phyloP scores from a whole-genome alignment of 2,888 invertebrate species.

The Mamestra brassicae region DNA sequence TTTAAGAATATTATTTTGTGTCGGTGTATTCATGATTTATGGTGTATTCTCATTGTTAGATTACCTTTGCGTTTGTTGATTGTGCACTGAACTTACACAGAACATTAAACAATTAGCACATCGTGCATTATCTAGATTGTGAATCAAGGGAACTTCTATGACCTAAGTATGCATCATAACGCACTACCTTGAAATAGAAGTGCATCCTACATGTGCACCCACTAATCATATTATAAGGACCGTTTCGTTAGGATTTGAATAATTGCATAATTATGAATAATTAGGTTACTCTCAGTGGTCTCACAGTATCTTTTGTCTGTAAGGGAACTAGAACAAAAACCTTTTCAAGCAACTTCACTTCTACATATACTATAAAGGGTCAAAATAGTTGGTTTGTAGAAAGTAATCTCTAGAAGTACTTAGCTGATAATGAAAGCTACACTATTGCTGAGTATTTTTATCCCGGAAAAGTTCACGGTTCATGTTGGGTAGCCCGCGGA shows the following conservation, averaged over 20 bases:
- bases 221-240: constrained; percentile 42
- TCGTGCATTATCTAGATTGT: constrained; percentile 7
- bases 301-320: too few relatives aligned
- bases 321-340: too few relatives aligned
- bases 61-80: too few relatives aligned
- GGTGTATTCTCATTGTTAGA: background rate
- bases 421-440: too few relatives aligned
- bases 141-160: constrained; percentile 34
- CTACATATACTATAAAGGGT: too few relatives aligned
- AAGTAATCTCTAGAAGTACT: background rate
- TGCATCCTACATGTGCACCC: constrained; percentile 58
- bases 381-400: background rate
- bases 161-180: constrained; percentile 36
- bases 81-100: background rate
- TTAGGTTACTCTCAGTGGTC: too few relatives aligned
- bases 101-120: constrained; percentile 28
- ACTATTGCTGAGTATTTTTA: background rate
- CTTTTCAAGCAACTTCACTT: too few relatives aligned
- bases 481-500: too few relatives aligned
- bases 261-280: background rate
- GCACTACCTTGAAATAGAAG: constrained; percentile 35
- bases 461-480: too few relatives aligned
- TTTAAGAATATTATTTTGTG: too few relatives aligned
- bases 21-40: too few relatives aligned
- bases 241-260: constrained; percentile 1